Conservation (phyloP, 2,113 vertebrate genomes). For the Tichodroma muraria region DNA sequence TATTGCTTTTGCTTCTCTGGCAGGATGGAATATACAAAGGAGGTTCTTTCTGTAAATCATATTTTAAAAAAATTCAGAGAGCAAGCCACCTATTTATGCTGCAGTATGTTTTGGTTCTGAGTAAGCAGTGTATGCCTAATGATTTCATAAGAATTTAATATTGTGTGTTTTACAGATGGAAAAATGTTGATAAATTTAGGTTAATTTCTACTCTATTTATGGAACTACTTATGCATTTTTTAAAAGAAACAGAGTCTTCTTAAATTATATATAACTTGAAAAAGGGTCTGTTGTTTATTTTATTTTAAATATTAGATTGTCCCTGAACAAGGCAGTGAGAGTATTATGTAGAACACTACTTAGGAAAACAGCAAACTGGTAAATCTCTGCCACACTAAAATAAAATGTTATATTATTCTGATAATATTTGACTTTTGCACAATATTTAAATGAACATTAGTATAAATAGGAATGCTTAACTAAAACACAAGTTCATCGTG, state of each 20-base stretch:
- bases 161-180: slow-evolving; percentile 58
- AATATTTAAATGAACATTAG: slow-evolving; percentile 68
- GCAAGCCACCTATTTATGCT: background rate
- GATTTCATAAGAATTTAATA: slow-evolving; percentile 63
- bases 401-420: slow-evolving; percentile 42
- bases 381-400: slow-evolving; percentile 16
- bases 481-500: slow-evolving; percentile 42
- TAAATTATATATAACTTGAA: slow-evolving; percentile 56
- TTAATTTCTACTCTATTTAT: slow-evolving; percentile 62
- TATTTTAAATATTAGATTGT: slow-evolving; percentile 58
- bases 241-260: slow-evolving; percentile 52
- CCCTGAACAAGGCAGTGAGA: background rate
- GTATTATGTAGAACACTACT: background rate
- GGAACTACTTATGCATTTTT: slow-evolving; percentile 52
- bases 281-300: slow-evolving; percentile 48
- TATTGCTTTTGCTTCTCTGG: background rate
- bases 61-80: background rate
- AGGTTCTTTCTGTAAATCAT: background rate
- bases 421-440: slow-evolving; percentile 62
- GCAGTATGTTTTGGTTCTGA: slow-evolving; percentile 37
- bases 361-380: slow-evolving; percentile 38
- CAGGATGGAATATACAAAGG: background rate
- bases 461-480: slow-evolving; percentile 65
- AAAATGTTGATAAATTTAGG: slow-evolving; percentile 55
- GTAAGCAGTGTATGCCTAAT: slow-evolving; percentile 38